Evolutionary conservation across 2,113 vertebrate genomes (phyloP).

Genomic region (Cochlearius cochlearius): DNA sequence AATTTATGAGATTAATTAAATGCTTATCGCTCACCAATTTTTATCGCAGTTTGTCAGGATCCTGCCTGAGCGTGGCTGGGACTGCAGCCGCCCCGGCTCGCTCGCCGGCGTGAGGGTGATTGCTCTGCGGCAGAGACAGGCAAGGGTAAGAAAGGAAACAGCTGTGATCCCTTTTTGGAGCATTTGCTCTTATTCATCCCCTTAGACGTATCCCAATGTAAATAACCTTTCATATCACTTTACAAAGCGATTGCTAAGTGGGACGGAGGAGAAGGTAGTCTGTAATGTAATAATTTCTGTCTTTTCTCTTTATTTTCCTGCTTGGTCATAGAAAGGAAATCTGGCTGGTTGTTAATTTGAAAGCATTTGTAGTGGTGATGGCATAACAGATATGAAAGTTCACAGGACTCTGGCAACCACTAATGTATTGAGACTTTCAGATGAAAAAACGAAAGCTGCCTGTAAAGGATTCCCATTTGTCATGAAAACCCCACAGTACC

Average conservation of each 20-base stretch:
- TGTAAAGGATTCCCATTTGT: not conserved
- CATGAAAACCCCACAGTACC: not conserved
- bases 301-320: constrained; percentile 14
- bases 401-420: not conserved
- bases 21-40: not conserved
- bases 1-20: not conserved
- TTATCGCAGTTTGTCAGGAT: not conserved
- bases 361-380: not conserved
- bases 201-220: not conserved
- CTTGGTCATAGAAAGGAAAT: not conserved
- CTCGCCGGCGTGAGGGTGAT: accelerated
- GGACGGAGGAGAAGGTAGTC: not conserved
- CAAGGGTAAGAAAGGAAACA: constrained; percentile 5
- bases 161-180: not conserved
- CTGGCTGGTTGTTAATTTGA: not conserved
- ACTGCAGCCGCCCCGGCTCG: not conserved
- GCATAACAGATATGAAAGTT: not conserved
- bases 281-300: not conserved
- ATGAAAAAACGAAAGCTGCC: not conserved
- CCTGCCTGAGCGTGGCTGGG: accelerated
- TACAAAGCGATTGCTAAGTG: not conserved
- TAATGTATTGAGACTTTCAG: not conserved
- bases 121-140: not conserved
- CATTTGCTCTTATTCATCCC: not conserved
- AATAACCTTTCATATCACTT: constrained; percentile 26